Percentiles rank a stretch among this genome's conserved stretches.
phyloP scores from a whole-genome alignment of 1,140 invertebrate genomes.

The Uloborus diversus region DNA sequence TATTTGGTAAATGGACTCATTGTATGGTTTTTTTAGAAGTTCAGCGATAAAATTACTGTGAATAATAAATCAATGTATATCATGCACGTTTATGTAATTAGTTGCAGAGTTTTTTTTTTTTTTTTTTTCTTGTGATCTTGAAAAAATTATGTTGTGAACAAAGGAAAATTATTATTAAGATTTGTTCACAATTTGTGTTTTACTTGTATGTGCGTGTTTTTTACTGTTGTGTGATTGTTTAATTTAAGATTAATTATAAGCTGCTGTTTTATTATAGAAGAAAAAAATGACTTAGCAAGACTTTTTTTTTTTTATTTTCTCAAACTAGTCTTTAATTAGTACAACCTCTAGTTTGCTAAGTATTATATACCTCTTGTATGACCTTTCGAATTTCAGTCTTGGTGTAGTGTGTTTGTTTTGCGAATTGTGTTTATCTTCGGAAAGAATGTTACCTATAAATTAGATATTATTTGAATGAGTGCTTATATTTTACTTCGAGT shows the following conservation, averaged over 20 bases:
- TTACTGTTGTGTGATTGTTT: background rate
- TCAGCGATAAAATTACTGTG: too few species aligned
- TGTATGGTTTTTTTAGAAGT: too few species aligned
- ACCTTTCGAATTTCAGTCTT: too few species aligned
- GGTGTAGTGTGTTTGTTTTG: too few species aligned
- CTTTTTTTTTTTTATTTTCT: background rate
- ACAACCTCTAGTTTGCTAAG: constrained; percentile 1
- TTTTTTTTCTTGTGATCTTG: background rate
- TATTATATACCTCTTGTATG: background rate
- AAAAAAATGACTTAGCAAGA: background rate
- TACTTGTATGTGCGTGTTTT: background rate
- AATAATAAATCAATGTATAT: too few species aligned
- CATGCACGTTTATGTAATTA: too few species aligned
- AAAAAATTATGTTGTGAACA: background rate
- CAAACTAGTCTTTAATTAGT: background rate
- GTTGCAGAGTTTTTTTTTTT: too few species aligned
- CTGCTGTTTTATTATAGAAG: background rate
- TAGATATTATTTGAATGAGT: too few species aligned
- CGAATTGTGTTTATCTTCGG: too few species aligned
- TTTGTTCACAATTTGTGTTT: background rate
- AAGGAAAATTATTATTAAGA: background rate
- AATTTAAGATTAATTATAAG: background rate
- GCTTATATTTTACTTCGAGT: too few species aligned
- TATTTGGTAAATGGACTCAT: too few species aligned
- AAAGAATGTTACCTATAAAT: too few species aligned